These are phyloP conservation scores for Scolanthus callimorphus DNA, from an alignment of 92 coral and sea anemone species.

Conservation along the genomic window DNA sequence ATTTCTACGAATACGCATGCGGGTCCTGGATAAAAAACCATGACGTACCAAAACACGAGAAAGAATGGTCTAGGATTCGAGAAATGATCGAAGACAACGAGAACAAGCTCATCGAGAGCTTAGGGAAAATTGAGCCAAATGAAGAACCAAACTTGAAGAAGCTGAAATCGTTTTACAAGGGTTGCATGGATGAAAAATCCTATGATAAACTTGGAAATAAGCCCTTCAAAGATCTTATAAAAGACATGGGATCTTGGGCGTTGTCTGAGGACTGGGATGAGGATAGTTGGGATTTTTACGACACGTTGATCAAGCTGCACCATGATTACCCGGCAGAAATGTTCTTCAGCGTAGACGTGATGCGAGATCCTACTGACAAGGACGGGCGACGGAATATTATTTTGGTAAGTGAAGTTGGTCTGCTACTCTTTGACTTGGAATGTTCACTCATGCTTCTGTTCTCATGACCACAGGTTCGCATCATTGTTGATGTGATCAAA, in stretches of 20 bases:
- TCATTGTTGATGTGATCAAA: too few relatives aligned
- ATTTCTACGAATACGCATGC: conserved; percentile 94
- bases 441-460: too few relatives aligned
- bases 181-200: conserved; percentile 68
- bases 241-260: conserved; percentile 66
- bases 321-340: conserved; percentile 82
- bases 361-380: conserved; percentile 74
- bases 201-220: conserved; percentile 63
- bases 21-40: conserved; percentile 83
- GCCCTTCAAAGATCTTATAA: conserved; percentile 45
- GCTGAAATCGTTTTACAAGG: conserved; percentile 79
- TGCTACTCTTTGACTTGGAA: too few relatives aligned
- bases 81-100: conserved; percentile 84
- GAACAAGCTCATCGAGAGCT: conserved; percentile 49
- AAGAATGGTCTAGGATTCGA: conserved; percentile 84
- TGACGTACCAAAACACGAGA: conserved; percentile 63
- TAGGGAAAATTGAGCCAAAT: conserved; percentile 36
- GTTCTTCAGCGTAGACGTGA: conserved; percentile 85
- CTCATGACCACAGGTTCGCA: too few relatives aligned
- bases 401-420: conserved; percentile 62
- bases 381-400: conserved; percentile 30
- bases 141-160: conserved; percentile 72
- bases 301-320: conserved; percentile 62
- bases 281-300: conserved; percentile 72
- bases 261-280: conserved; percentile 56